phyloP scores from a whole-genome alignment of 92 coral and sea anemone genomes.

The Parazoanthus atlanticus region DNA sequence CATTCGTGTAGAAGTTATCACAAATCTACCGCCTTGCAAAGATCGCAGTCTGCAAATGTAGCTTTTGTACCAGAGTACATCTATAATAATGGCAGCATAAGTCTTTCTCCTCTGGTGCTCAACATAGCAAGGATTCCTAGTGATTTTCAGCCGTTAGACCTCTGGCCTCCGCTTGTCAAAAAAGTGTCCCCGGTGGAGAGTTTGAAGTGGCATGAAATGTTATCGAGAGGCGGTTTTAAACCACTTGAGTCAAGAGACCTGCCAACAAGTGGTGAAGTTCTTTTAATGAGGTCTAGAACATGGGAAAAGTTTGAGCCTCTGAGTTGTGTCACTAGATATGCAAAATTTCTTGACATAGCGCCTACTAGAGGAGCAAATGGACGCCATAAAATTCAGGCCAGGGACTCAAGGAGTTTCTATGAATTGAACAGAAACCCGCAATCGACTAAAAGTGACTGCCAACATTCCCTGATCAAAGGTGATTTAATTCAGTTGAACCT shows the following conservation, averaged over 20 bases:
- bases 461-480: background rate
- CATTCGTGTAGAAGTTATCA: background rate
- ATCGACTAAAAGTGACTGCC: background rate
- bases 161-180: background rate
- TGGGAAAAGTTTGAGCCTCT: conserved; percentile 17
- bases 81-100: background rate
- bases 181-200: background rate
- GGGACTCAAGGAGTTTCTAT: background rate
- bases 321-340: background rate
- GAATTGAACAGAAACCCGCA: background rate
- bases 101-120: background rate
- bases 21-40: background rate
- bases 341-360: conserved; percentile 16
- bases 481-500: conserved; percentile 1
- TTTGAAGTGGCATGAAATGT: conserved; percentile 12
- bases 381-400: background rate
- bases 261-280: conserved; percentile 18
- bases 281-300: conserved; percentile 2
- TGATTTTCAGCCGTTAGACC: background rate
- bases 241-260: conserved; percentile 18
- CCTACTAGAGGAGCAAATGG: background rate
- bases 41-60: background rate
- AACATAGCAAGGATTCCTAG: background rate
- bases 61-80: background rate
- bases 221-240: conserved; percentile 23